Conservation (phyloP, 64 coral and sea anemone genomes). For the Hydrozoanthus tunicans region DNA sequence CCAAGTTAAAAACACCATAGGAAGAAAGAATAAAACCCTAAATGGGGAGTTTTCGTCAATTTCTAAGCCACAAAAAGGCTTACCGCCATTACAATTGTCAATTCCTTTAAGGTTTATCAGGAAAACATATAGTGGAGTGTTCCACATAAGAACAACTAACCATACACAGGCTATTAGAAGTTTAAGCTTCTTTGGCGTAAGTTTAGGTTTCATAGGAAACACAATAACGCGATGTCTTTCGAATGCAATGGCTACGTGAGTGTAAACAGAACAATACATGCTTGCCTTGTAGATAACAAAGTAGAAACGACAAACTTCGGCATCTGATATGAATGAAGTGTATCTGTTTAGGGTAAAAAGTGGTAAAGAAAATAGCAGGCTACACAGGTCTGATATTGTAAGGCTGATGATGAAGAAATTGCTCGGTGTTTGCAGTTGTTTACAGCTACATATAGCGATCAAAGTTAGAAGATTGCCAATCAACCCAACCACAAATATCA, state of each 20-base stretch:
- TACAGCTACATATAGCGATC: not conserved
- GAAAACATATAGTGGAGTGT: not conserved
- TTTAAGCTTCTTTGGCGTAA: constrained; percentile 7
- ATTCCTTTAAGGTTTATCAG: not conserved
- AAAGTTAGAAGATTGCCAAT: not conserved
- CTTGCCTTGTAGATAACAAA: not conserved
- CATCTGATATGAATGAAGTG: not conserved
- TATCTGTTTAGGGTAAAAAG: not conserved
- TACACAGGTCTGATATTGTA: constrained; percentile 13
- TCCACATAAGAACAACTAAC: not conserved
- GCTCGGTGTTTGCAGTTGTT: constrained; percentile 40
- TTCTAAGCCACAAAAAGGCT: not conserved
- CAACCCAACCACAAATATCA: constrained; percentile 4
- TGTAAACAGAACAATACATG: constrained; percentile 16
- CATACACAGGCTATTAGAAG: constrained; percentile 1
- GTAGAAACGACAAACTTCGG: not conserved
- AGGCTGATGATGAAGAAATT: constrained; percentile 43
- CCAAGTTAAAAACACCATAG: not conserved
- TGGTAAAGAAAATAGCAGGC: not conserved
- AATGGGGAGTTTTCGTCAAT: not conserved
- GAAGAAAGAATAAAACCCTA: not conserved
- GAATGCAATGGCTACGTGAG: constrained; percentile 39
- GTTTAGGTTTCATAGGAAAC: constrained; percentile 37
- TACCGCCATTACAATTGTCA: not conserved
- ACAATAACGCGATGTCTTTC: constrained; percentile 32